A percentile compares a stretch with the other conserved stretches of the same genome.
These are phyloP conservation scores for Rallus crepitans DNA, from an alignment of 2,797 vertebrate species.

Conservation along the genomic window DNA sequence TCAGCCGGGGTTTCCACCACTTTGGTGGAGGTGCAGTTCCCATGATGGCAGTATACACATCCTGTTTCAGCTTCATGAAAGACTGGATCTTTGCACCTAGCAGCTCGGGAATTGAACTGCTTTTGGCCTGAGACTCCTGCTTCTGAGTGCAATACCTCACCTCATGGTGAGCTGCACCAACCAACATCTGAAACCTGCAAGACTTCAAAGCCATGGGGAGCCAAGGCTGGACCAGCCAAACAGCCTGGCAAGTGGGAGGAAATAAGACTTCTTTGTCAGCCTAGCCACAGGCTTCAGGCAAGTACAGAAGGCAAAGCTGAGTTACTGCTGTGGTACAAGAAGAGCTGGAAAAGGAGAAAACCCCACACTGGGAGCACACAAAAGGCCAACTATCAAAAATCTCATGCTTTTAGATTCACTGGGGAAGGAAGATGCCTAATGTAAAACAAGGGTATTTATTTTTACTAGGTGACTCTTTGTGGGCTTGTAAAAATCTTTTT, in stretches of 20 bases:
- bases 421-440: not conserved
- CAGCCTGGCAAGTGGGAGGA: not conserved
- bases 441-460: not conserved
- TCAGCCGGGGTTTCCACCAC: not conserved
- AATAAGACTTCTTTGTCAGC: not conserved
- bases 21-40: not conserved
- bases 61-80: not conserved
- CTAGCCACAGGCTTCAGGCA: not conserved
- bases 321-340: not conserved
- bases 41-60: not conserved
- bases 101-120: not conserved
- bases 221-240: rapidly evolving
- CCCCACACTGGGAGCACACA: rapidly evolving
- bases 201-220: not conserved
- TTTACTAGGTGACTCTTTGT: not conserved
- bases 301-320: not conserved
- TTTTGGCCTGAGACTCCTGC: not conserved
- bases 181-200: not conserved
- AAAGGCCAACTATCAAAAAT: not conserved
- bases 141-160: not conserved
- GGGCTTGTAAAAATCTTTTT: not conserved
- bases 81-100: not conserved
- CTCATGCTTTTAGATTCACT: not conserved
- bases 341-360: not conserved
- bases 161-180: not conserved